phyloP scores from a whole-genome alignment of 2,888 invertebrate genomes.

The Rhimphoctona megacephalus region DNA sequence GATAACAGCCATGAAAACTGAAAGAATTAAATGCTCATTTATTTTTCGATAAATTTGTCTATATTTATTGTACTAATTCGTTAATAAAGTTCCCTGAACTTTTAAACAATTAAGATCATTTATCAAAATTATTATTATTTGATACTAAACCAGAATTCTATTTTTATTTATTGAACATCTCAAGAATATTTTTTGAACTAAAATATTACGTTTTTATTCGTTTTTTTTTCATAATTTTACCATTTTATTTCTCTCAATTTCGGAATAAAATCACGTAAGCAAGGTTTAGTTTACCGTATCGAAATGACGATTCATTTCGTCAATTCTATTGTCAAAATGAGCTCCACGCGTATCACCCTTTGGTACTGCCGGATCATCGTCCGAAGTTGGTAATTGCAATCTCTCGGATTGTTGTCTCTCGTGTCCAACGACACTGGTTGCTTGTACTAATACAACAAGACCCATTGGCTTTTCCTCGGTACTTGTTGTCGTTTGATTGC shows the following conservation, averaged over 20 bases:
- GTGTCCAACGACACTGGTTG: constrained; percentile 95
- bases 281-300: constrained; percentile 82
- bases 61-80: not conserved
- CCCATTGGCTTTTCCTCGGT: constrained; percentile 94
- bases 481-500: constrained; percentile 95
- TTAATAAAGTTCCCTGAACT: too few species aligned
- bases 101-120: too few species aligned
- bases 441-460: constrained; percentile 93
- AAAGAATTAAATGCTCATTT: constrained; percentile 7
- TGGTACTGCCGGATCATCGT: constrained; percentile 87
- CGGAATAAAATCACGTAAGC: not conserved
- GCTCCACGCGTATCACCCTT: constrained; percentile 89
- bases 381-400: constrained; percentile 88
- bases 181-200: too few species aligned
- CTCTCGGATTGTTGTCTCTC: constrained; percentile 87
- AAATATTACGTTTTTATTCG: not conserved
- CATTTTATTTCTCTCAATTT: not conserved
- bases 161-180: too few species aligned
- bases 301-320: constrained; percentile 91
- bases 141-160: too few species aligned
- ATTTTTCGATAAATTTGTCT: not conserved
- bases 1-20: constrained; percentile 92
- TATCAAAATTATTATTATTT: too few species aligned
- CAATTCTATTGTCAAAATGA: constrained; percentile 92
- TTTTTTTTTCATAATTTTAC: not conserved